Base-by-base conservation (phyloP, 1,140 invertebrate genomes). In the Dendrolimus kikuchii region DNA sequence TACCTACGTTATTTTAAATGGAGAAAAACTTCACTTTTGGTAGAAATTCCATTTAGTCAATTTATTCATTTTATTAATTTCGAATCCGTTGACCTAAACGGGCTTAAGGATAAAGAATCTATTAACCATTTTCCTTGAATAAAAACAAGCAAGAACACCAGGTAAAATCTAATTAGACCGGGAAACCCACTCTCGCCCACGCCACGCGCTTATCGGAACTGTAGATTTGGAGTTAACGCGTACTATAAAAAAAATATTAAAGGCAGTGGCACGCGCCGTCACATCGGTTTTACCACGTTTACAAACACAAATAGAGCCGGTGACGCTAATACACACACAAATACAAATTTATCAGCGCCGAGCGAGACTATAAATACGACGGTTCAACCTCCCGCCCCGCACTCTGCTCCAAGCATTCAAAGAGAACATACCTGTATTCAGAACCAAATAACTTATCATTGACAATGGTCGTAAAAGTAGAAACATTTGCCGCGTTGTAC, bases 401-500 rank as follows among this genome's bases (percentile, higher is more conserved):
- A 82, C 60, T 74, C 66, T 71, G 63, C 71, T 58, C 51, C 62
- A 53, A 72, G 68, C 64, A 56, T 55, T 79, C 65, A 49, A 48
- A 63, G 60, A 57, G 74, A 80, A 57, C 61, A n/a, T n/a, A 57
- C 40, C 7, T 7, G n/a, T 5, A 8, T 40, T 42, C 5, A 6
- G 6, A 8, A 37, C 8, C 46, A 7, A 7, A 10, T 10, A 9
- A 39, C 23, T 6, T 36, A 43, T 6, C 9, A 51, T 37, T 52
- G 51, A 75, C 49, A 53, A 86, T 86, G 81, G 81, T 86, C 63
- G 76, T 86, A 59, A 86, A 86, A 78, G 74, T 86, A 80, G 73
- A 80, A 60, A 68, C 71, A 42, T 71, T 73, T 40, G 55, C 79
- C 57, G 63, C 74, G 45, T 55, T 83, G 45, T 85, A 79, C 74